These are phyloP conservation scores for Cremastinae sp. DNA, from an alignment of 2,888 invertebrate genomes.

Conservation along the genomic window DNA sequence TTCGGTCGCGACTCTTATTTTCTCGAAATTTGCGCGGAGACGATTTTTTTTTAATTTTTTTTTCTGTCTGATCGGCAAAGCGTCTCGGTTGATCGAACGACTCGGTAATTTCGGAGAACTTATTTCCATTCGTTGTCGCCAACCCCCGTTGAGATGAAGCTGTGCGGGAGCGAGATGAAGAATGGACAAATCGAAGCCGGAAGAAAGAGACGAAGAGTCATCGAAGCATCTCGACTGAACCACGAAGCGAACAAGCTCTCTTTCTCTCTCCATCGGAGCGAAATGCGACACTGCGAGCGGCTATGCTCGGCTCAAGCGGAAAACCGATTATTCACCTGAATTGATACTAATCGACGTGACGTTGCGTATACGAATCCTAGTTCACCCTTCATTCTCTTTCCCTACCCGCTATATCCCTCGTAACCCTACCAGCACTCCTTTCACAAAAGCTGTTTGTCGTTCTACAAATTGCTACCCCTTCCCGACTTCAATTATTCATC, in stretches of 20 bases:
- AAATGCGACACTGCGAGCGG: constrained; percentile 38
- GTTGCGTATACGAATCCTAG: constrained; percentile 47
- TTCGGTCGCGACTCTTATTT: constrained; percentile 17
- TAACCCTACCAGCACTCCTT: not conserved
- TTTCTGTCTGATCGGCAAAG: constrained; percentile 45
- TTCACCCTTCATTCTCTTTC: constrained; percentile 23
- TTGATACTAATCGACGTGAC: constrained; percentile 61
- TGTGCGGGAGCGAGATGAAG: constrained; percentile 35
- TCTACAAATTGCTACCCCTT: constrained; percentile 8
- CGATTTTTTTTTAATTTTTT: constrained; percentile 1
- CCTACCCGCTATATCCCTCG: not conserved
- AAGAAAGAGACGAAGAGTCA: constrained; percentile 22
- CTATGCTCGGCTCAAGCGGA: constrained; percentile 52
- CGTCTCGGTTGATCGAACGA: constrained; percentile 58
- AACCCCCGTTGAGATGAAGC: constrained; percentile 42
- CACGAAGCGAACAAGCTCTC: constrained; percentile 48
- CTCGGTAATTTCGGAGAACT: constrained; percentile 55
- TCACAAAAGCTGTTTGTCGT: constrained; percentile 5
- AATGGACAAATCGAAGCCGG: not conserved
- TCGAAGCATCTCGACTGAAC: constrained; percentile 20
- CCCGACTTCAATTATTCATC: not conserved
- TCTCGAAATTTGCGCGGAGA: not conserved
- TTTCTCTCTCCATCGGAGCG: constrained; percentile 13
- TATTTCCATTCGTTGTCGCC: constrained; percentile 58
- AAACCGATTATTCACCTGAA: constrained; percentile 62